A percentile compares a stretch with the other conserved stretches of the same genome.
Evolutionary conservation across 2,888 invertebrate species (phyloP).

Genomic region (Apotomis turbidana): DNA sequence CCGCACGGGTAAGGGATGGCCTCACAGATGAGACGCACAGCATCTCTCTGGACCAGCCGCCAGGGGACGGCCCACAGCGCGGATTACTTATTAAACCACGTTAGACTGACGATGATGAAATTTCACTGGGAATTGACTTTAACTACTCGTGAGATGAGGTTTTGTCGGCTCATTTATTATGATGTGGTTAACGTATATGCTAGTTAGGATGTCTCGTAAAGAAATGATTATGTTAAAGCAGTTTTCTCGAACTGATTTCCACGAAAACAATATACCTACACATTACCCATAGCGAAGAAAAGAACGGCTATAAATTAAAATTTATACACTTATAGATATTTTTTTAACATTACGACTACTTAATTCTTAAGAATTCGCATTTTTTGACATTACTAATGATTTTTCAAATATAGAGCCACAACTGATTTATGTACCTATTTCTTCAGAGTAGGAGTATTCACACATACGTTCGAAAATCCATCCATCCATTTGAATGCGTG

Average conservation of each 20-base stretch:
- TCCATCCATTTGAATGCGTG: too few relatives aligned
- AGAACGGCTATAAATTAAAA: too few relatives aligned
- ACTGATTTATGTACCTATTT: too few relatives aligned
- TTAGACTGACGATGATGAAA: conserved; percentile 83
- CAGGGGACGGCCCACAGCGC: conserved; percentile 74
- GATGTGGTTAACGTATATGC: conserved; percentile 43
- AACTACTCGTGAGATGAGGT: conserved; percentile 75
- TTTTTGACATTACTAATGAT: too few relatives aligned
- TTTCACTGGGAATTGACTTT: conserved; percentile 82
- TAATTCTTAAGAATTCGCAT: too few relatives aligned
- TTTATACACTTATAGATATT: too few relatives aligned
- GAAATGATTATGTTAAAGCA: not conserved
- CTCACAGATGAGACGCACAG: conserved; percentile 68
- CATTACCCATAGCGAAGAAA: not conserved
- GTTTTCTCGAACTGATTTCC: not conserved
- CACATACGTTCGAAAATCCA: too few relatives aligned
- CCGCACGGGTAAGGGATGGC: conserved; percentile 73
- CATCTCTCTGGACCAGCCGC: conserved; percentile 73
- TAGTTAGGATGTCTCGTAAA: not conserved
- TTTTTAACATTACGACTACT: too few relatives aligned
- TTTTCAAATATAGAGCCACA: too few relatives aligned
- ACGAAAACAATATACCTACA: not conserved
- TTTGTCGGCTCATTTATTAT: conserved; percentile 75
- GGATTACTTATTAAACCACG: conserved; percentile 79
- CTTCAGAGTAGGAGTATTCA: too few relatives aligned